phyloP scores from a whole-genome alignment of 2,888 invertebrate species.

The Heterodera filipjevi region DNA sequence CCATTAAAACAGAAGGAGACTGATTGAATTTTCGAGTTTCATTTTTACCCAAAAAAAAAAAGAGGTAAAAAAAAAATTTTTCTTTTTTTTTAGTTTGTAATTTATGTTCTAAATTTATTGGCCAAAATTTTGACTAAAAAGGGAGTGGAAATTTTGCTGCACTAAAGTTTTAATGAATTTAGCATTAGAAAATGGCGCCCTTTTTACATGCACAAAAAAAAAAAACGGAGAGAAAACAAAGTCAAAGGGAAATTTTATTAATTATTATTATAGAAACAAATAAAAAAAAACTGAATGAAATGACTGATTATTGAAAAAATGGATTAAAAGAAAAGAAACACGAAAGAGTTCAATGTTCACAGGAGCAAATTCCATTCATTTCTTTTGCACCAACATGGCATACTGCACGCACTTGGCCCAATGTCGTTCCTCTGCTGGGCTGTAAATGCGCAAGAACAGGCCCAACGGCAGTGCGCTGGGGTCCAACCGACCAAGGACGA shows the following conservation, averaged over 20 bases:
- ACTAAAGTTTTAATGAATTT: too few species aligned
- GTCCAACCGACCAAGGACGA: conserved; percentile 30
- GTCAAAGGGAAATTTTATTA: background rate
- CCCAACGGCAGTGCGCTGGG: conserved; percentile 28
- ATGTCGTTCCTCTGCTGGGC: conserved; percentile 24
- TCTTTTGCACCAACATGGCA: conserved; percentile 12
- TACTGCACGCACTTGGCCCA: conserved; percentile 30
- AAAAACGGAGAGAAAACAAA: background rate
- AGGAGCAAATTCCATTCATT: background rate
- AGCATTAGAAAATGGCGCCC: too few species aligned
- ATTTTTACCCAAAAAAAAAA: background rate
- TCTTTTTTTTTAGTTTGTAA: background rate
- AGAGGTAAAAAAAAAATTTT: background rate
- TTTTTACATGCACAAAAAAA: too few species aligned
- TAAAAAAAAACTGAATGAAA: too few species aligned
- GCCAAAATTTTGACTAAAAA: too few species aligned
- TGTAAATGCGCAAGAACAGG: conserved; percentile 32
- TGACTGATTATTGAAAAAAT: too few species aligned
- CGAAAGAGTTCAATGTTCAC: too few species aligned
- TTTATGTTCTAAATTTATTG: background rate
- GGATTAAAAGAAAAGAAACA: too few species aligned
- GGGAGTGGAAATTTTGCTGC: too few species aligned
- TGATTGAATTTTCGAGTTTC: too few species aligned
- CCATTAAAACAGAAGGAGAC: too few species aligned
- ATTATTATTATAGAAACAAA: background rate